A percentile compares a stretch with the other conserved stretches of the same genome.
These are phyloP conservation scores for Axea sp. DNA, from an alignment of 2,888 invertebrate genomes.

Conservation along the genomic window DNA sequence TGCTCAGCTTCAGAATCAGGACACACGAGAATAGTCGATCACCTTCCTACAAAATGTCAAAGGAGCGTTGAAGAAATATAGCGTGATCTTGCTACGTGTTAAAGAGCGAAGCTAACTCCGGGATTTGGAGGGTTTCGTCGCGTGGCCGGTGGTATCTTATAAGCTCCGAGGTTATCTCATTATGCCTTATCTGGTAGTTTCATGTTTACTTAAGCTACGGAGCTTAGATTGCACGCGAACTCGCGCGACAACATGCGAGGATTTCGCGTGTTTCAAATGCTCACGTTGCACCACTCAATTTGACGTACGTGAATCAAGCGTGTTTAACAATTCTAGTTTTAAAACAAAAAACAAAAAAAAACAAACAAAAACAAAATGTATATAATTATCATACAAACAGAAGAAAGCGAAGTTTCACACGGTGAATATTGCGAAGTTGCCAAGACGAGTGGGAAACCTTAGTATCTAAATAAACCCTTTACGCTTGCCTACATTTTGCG, in stretches of 20 bases:
- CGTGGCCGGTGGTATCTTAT: conserved; percentile 79
- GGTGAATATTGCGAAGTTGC: conserved; percentile 69
- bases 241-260: conserved; percentile 62
- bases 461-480: conserved; percentile 74
- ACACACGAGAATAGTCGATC: conserved; percentile 6
- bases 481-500: conserved; percentile 71
- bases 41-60: conserved; percentile 28
- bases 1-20: conserved; percentile 11
- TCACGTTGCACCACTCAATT: conserved; percentile 11
- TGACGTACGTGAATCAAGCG: conserved; percentile 8
- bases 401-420: no score
- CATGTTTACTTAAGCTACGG: conserved; percentile 64
- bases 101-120: conserved; percentile 65
- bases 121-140: conserved; percentile 80
- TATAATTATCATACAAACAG: no score
- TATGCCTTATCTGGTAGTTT: conserved; percentile 78
- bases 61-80: conserved; percentile 45
- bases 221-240: conserved; percentile 77
- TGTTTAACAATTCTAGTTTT: background rate
- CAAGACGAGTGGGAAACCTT: conserved; percentile 75
- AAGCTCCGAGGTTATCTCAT: conserved; percentile 79
- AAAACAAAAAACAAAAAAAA: no score
- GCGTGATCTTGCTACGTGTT: conserved; percentile 59
- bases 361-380: no score
- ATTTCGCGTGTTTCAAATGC: conserved; percentile 57